Evolutionary conservation across 2,888 invertebrate genomes (phyloP), one percentile per base, ranked within the genome.

Genomic region (Sympetrum striolatum): DNA sequence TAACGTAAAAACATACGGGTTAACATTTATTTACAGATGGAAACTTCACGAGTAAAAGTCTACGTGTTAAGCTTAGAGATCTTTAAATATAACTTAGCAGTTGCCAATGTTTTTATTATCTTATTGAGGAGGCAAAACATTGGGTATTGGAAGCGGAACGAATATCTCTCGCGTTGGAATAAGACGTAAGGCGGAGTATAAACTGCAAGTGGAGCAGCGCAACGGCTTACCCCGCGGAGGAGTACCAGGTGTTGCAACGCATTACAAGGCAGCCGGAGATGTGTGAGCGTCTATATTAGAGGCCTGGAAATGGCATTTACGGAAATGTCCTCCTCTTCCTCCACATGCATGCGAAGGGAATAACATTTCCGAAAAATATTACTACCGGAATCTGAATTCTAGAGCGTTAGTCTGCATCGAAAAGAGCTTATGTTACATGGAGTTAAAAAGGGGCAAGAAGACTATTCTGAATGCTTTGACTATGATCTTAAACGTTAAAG

Each of bases 211-310:
- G 37, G 60, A 86, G 64, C 60, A 39, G 22, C 58, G 22, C 60
- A 86, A 37, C 86, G 31, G 35, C 86, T 35, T 60, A 60, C n/a
- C 58, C 22, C 86, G 86, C 37, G 86, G 37, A 48, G 37, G 60
- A 60, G 64, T 35, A 64, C 60, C 86, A 86, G 86, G 37, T 86
- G 86, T 86, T 86, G 64, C 35, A 60, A 25, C 39, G 60, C 86
- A 86, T 64, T 86, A 86, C 86, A 60, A 37, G 35, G 60, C 58
- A 37, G 18, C 58, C 60, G 86, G 31, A 53, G 31, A 86, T 35
- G 86, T 37, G 60, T n/a, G 48, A 37, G 86, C 60, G 86, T 39
- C 64, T 64, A 86, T 86, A 64, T 86, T 86, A 64, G 58, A 58
- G 58, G 37, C n/a, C 60, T 86, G 60, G 86, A 37, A 86, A 86